Base-by-base conservation (phyloP, 2,797 vertebrate species). In the Balearica regulorum region DNA sequence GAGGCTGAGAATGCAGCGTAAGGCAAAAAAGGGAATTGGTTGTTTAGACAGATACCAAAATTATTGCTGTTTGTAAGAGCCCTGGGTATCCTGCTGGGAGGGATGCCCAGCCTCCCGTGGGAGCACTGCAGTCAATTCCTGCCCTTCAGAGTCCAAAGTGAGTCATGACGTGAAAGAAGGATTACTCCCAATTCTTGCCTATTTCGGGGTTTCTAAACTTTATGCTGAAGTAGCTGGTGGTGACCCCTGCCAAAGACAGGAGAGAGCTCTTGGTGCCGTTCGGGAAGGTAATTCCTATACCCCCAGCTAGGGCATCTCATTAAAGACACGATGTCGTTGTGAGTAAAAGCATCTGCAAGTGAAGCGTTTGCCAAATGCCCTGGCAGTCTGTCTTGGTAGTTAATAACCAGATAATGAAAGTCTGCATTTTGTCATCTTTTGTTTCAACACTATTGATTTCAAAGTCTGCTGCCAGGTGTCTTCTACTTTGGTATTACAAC, bases 271-370 rank as follows among this genome's bases (percentile, higher is more conserved):
- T 51, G 13, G 37, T 65, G 35, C 21, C 0, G 0, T 31, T 78
- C 58, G 44, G 69, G 70, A 49, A 64, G 19, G 41, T 35, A n/a
- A 57, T 71, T 83, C 39, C 91, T 58, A 1, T 33, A 1, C 16
- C 28, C 49, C 28, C 61, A 44, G 26, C 31, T n/a, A 0, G 0
- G 10, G 17, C 26, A 41, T 58, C 20, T 55, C 58, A 4, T 19
- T 31, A 31, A 31, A 21, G 51, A 51, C 24, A 9, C 0, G 0
- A 5, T 5, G 31, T 54, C 41, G 33, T 16, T 13, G 33, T 55
- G 68, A 73, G 18, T 61, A 21, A 44, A 39, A 44, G 28, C 25
- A 14, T 26, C 55, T 21, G 13, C 7, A 17, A 9, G 16, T 51
- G 20, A 55, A 78, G 55, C 66, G 11, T 53, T 71, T 54, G 25